Evolutionary conservation across 2,888 invertebrate species (phyloP).

Genomic region (Drosophila basisetae): DNA sequence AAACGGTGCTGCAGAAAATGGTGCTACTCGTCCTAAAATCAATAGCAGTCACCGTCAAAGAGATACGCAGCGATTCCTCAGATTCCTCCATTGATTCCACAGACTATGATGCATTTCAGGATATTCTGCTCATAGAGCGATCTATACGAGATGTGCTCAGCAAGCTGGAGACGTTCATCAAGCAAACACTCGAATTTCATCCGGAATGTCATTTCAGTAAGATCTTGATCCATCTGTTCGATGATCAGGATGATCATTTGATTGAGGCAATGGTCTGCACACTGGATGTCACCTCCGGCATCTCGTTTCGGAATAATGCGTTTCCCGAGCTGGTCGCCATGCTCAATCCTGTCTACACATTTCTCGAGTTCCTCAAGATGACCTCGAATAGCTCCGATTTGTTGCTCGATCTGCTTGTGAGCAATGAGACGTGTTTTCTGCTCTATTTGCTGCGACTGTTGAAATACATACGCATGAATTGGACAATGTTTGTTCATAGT

Average conservation of each 20-base stretch:
- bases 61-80: slow-evolving; percentile 94
- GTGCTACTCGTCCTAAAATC: slow-evolving; percentile 94
- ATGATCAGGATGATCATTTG: slow-evolving; percentile 95
- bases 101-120: slow-evolving; percentile 94
- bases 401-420: slow-evolving; percentile 93
- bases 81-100: slow-evolving; percentile 94
- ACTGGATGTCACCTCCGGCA: slow-evolving; percentile 93
- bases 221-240: slow-evolving; percentile 94
- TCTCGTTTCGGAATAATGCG: slow-evolving; percentile 92
- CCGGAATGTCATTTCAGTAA: slow-evolving; percentile 95
- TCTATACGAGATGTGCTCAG: slow-evolving; percentile 93
- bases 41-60: slow-evolving; percentile 95
- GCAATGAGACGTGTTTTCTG: slow-evolving; percentile 95
- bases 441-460: slow-evolving; percentile 93
- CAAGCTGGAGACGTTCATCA: slow-evolving; percentile 93
- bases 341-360: slow-evolving; percentile 94
- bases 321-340: slow-evolving; percentile 92
- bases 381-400: slow-evolving; percentile 93
- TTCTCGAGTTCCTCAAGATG: slow-evolving; percentile 93
- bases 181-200: slow-evolving; percentile 92
- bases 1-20: slow-evolving; percentile 93
- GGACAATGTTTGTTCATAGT: slow-evolving; percentile 92
- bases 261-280: slow-evolving; percentile 97
- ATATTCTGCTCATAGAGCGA: slow-evolving; percentile 94
- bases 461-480: slow-evolving; percentile 93